Conservation (phyloP, 2,113 vertebrate species). For the Lepisosteus osseus region DNA sequence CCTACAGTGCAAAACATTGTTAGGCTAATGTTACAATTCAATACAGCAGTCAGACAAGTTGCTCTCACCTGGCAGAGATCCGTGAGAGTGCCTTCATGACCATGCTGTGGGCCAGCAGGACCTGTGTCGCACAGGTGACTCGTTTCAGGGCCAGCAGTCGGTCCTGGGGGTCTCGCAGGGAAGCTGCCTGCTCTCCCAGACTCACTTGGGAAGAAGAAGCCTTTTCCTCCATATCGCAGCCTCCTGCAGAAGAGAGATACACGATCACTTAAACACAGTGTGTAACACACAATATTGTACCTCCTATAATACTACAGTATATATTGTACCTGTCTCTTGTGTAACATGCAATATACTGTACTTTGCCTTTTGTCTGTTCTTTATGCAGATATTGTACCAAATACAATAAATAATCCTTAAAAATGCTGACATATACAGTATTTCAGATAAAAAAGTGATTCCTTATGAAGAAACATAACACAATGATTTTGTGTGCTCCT, state of each 20-base stretch:
- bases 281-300: not conserved
- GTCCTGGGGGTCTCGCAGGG: slow-evolving; percentile 65
- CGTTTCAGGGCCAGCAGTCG: slow-evolving; percentile 66
- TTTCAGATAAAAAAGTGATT: no score
- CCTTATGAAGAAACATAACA: no score
- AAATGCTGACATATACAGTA: no score
- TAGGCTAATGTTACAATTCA: no score
- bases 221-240: slow-evolving; percentile 50
- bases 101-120: slow-evolving; percentile 72
- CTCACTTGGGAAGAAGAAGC: slow-evolving; percentile 40
- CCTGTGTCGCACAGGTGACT: slow-evolving; percentile 68
- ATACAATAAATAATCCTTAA: no score
- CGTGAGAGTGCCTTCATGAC: slow-evolving; percentile 71
- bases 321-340: no score
- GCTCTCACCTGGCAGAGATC: slow-evolving; percentile 59
- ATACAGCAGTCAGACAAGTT: no score
- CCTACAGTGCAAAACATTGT: no score
- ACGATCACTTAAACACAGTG: not conserved
- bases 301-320: not conserved
- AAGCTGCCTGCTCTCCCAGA: slow-evolving; percentile 69
- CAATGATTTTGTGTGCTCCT: no score
- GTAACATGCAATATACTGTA: no score
- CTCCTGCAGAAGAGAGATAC: slow-evolving; percentile 32
- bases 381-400: no score
- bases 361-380: no score